Evolutionary conservation across 2,797 vertebrate genomes (phyloP), one percentile per base, ranked within the genome.

Genomic region (Lindbergichthys nudifrons): DNA sequence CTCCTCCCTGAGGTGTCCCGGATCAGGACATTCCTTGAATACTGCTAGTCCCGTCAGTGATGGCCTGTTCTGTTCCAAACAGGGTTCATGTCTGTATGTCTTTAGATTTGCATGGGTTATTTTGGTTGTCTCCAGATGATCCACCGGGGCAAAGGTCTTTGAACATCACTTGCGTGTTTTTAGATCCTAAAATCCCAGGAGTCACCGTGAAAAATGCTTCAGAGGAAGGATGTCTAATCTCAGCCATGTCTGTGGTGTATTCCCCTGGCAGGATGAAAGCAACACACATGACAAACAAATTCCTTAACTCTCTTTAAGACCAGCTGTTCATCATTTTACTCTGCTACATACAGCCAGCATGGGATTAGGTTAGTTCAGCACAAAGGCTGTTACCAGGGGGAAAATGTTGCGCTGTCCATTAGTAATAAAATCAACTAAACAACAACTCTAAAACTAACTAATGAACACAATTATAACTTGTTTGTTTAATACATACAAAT

Each of bases 161-260:
- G 81, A 54, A 67, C 75, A 77, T 81, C 67, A n/a, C 77, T 79
- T 65, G 62, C 66, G 39, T 87, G 73, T 85, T 90, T 87, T 75
- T 74, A 48, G 1, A 74, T 65, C 79, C 56, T 83, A 59, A 87
- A 76, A 82, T 92, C 90, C 81, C 86, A 77, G 64, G 81, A 86
- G 86, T 81, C 73, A 69, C 61, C 58, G 47, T 81, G 68, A 90
- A 30, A 90, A 89, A 87, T 75, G 83, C 62, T 81, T 64, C 88
- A 91, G 85, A 91, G 84, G 86, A 89, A 92, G 86, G 90, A 91
- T 89, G 89, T 91, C 83, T 88, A 86, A 88, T 88, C 77, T 79
- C 5, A 30, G 76, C 65, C 78, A 61, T n/a, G 88, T 85, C 83
- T 91, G 76, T 60, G 57, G 41, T 71, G 73, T 87, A 80, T 88